These are phyloP conservation scores for Coptodon rendalli DNA, from an alignment of 2,113 vertebrate species.

Conservation along the genomic window DNA sequence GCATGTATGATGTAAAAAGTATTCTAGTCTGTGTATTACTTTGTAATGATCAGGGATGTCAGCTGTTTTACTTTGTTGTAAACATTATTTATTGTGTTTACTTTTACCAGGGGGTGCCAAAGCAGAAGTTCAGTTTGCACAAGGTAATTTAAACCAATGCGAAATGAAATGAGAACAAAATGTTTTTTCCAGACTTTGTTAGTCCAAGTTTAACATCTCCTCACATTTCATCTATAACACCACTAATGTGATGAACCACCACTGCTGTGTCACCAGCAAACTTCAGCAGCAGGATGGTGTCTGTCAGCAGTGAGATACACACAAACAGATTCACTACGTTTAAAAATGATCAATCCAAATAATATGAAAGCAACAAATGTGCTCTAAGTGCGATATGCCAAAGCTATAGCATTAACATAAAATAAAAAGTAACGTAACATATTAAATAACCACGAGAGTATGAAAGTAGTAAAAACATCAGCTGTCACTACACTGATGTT, in stretches of 20 bases:
- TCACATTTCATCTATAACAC: fast-evolving
- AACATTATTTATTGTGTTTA: neutral
- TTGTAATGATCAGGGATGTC: neutral
- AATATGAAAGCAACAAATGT: neutral
- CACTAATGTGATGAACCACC: neutral
- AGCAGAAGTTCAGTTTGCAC: fast-evolving
- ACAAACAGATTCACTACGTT: neutral
- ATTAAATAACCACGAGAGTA: neutral
- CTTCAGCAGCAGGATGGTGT: neutral
- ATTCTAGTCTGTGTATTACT: neutral
- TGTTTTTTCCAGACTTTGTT: neutral
- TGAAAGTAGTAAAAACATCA: neutral
- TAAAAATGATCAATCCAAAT: neutral
- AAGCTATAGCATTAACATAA: neutral
- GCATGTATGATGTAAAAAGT: neutral
- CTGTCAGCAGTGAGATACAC: neutral
- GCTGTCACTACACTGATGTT: neutral
- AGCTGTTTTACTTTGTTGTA: neutral
- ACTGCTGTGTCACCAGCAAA: neutral
- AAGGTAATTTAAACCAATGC: neutral
- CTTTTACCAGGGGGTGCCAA: fast-evolving
- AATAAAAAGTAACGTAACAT: neutral
- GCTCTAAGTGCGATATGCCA: neutral
- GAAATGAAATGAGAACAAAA: neutral
- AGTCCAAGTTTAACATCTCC: neutral